Conservation (phyloP, 2,888 invertebrate genomes). For the Epistrophe grossulariae region DNA sequence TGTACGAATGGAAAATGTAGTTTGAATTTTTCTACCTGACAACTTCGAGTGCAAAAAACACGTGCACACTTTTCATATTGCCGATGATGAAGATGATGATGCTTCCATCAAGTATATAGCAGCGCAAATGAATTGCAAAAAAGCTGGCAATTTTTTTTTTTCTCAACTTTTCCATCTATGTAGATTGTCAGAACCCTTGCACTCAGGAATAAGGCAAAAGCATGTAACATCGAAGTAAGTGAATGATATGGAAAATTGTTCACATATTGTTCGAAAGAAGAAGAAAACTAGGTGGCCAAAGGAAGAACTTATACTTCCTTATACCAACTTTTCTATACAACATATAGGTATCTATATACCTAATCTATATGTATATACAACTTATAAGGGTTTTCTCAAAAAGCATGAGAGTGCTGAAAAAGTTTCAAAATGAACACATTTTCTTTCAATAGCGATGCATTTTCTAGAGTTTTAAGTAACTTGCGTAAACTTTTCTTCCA, state of each 20-base stretch:
- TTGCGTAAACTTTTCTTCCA: constrained; percentile 67
- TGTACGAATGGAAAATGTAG: constrained; percentile 41
- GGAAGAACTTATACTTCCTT: background rate
- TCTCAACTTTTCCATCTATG: constrained; percentile 52
- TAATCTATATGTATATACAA: background rate
- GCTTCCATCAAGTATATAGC: constrained; percentile 8
- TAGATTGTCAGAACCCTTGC: background rate
- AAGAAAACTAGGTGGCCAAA: background rate
- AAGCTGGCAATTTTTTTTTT: constrained; percentile 28
- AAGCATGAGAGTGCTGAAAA: constrained; percentile 55
- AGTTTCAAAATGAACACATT: constrained; percentile 69
- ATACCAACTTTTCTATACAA: background rate
- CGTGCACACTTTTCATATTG: constrained; percentile 51
- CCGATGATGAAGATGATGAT: constrained; percentile 10
- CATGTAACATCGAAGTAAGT: background rate
- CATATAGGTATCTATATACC: background rate
- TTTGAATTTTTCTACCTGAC: background rate
- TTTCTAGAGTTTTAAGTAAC: constrained; percentile 57
- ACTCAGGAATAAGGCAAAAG: background rate
- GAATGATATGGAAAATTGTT: constrained; percentile 62
- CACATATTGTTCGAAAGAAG: constrained; percentile 23
- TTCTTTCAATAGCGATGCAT: constrained; percentile 68
- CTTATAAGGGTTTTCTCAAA: background rate
- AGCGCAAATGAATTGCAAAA: constrained; percentile 61
- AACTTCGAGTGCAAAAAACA: constrained; percentile 42